These are phyloP conservation scores for Cephonodes hylas DNA, from an alignment of 2,888 invertebrate species.

Conservation along the genomic window DNA sequence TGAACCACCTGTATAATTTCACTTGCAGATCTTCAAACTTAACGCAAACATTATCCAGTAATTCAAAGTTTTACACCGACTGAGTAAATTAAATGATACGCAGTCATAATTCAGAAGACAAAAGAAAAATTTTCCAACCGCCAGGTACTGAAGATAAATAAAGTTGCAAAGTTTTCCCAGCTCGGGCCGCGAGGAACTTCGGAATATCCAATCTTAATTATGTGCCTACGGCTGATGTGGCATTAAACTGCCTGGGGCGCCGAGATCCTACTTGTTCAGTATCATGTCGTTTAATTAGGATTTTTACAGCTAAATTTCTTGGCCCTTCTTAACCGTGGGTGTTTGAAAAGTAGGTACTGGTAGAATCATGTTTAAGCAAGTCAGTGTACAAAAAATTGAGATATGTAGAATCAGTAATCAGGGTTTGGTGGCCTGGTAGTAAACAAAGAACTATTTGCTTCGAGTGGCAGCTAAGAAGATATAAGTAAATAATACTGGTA, in stretches of 20 bases:
- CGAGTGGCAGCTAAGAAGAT: too few relatives aligned
- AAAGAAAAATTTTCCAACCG: constrained; percentile 40
- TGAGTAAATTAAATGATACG: constrained; percentile 8
- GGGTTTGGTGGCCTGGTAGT: too few relatives aligned
- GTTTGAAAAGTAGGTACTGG: too few relatives aligned
- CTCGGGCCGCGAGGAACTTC: constrained; percentile 34
- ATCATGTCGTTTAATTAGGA: constrained; percentile 47
- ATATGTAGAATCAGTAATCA: too few relatives aligned
- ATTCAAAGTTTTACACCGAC: not conserved
- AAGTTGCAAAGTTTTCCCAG: constrained; percentile 41
- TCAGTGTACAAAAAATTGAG: too few relatives aligned
- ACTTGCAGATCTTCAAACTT: not conserved
- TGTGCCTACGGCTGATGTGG: constrained; percentile 30
- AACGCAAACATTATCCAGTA: not conserved
- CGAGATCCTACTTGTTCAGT: constrained; percentile 41
- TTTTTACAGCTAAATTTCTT: too few relatives aligned
- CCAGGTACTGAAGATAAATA: constrained; percentile 44
- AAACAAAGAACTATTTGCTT: too few relatives aligned
- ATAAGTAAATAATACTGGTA: too few relatives aligned
- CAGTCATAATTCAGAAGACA: constrained; percentile 30
- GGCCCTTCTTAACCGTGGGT: too few relatives aligned
- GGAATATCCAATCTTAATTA: constrained; percentile 47
- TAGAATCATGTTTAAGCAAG: too few relatives aligned
- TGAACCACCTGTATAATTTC: not conserved
- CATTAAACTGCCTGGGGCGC: constrained; percentile 33